Conservation (phyloP, 2,113 vertebrate species). For the Neotoma lepida region DNA sequence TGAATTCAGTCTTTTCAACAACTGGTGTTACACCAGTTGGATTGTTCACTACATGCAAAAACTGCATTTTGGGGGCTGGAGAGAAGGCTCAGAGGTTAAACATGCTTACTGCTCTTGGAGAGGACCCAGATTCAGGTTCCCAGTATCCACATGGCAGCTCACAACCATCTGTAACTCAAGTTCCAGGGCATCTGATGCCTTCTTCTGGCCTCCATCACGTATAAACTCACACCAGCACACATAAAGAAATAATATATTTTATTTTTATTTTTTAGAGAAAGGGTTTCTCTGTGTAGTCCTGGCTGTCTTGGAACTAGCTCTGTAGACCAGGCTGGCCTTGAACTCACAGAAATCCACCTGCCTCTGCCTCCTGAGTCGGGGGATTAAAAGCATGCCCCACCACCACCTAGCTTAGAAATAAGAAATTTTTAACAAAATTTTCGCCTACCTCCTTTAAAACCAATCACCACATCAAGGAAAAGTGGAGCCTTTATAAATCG, state of each 20-base stretch:
- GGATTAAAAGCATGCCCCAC: too few relatives aligned
- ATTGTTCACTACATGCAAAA: conserved; percentile 1
- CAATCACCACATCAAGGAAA: background rate
- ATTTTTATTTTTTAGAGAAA: too few relatives aligned
- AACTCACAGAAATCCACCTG: too few relatives aligned
- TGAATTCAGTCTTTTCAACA: background rate
- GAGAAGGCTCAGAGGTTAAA: background rate
- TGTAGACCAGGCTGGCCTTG: too few relatives aligned
- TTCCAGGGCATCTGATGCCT: background rate
- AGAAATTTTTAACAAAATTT: background rate
- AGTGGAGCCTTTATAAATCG: background rate
- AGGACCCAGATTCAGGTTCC: background rate
- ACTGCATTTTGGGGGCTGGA: background rate
- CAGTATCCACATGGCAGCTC: background rate
- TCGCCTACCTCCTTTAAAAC: conserved; percentile 19
- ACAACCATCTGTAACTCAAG: background rate
- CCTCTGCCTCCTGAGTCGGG: too few relatives aligned
- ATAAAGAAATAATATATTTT: background rate
- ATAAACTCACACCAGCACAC: background rate
- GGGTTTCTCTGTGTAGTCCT: too few relatives aligned
- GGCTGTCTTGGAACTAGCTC: too few relatives aligned
- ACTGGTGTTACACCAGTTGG: background rate
- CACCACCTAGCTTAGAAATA: too few relatives aligned
- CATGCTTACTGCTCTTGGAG: background rate
- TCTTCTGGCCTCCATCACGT: background rate